Conservation (phyloP, 2,797 vertebrate genomes). For the Pterois miles region DNA sequence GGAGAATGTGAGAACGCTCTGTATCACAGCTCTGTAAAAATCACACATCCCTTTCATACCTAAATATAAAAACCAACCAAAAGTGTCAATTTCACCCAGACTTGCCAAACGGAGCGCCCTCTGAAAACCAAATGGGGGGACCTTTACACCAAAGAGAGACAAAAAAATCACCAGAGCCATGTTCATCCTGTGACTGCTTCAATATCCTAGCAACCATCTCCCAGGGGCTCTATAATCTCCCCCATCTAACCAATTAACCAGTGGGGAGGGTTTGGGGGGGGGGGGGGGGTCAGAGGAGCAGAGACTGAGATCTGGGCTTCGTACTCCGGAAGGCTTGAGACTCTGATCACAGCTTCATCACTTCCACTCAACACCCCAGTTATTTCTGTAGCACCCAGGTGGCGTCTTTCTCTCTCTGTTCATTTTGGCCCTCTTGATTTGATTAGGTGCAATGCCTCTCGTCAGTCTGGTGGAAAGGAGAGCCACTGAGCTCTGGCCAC, state of each 20-base stretch:
- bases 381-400: slow-evolving; percentile 55
- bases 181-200: slow-evolving; percentile 47
- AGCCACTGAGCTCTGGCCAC: slow-evolving; percentile 37
- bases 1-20: neutral
- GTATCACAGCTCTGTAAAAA: neutral
- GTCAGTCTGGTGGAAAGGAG: slow-evolving; percentile 38
- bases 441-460: slow-evolving; percentile 49
- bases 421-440: slow-evolving; percentile 52
- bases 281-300: slow-evolving; percentile 18
- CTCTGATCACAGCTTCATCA: slow-evolving; percentile 47
- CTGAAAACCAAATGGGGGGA: slow-evolving; percentile 44
- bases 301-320: slow-evolving; percentile 18
- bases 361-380: slow-evolving; percentile 36
- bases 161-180: slow-evolving; percentile 25
- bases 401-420: slow-evolving; percentile 29
- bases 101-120: too few species aligned
- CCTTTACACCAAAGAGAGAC: slow-evolving; percentile 46
- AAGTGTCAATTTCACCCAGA: neutral
- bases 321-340: slow-evolving; percentile 22
- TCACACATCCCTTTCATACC: neutral
- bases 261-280: slow-evolving; percentile 27
- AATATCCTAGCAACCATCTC: slow-evolving; percentile 73
- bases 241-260: slow-evolving; percentile 72
- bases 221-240: slow-evolving; percentile 64
- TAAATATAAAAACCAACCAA: neutral